phyloP scores from a whole-genome alignment of 2,797 vertebrate species.

The Coracias cyanogaster region DNA sequence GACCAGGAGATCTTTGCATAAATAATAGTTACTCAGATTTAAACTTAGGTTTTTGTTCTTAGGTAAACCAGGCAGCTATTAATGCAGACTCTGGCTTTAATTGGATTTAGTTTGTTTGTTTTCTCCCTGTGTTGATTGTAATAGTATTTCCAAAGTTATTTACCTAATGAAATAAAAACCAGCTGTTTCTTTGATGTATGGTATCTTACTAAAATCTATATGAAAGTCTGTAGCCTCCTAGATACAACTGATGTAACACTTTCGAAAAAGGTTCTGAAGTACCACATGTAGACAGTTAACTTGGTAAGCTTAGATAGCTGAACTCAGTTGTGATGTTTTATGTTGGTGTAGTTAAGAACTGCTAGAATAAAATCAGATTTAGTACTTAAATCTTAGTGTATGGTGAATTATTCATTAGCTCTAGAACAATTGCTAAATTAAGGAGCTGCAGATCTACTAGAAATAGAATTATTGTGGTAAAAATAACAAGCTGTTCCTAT shows the following conservation, averaged over 20 bases:
- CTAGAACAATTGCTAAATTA: not conserved
- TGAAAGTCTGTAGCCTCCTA: not conserved
- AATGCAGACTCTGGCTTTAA: not conserved
- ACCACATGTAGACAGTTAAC: too few species aligned
- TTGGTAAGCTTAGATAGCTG: not conserved
- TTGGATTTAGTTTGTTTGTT: not conserved
- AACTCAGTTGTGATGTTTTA: not conserved
- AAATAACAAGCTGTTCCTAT: not conserved
- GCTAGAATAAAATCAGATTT: not conserved
- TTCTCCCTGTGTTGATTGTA: not conserved
- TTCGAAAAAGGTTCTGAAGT: not conserved
- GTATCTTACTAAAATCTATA: not conserved
- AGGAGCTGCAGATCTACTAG: not conserved
- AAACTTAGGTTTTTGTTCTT: not conserved
- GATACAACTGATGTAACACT: not conserved
- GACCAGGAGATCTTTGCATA: not conserved
- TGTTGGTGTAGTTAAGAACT: not conserved
- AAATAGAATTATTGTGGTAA: not conserved
- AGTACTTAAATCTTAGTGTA: not conserved
- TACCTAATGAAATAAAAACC: accelerated
- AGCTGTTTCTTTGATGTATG: not conserved
- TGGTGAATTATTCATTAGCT: not conserved
- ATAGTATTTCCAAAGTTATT: not conserved
- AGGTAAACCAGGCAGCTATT: not conserved
- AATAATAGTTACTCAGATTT: not conserved